Evolutionary conservation across 2,888 invertebrate genomes (phyloP), one percentile per base, ranked within the genome.

Genomic region (Panopea generosa): DNA sequence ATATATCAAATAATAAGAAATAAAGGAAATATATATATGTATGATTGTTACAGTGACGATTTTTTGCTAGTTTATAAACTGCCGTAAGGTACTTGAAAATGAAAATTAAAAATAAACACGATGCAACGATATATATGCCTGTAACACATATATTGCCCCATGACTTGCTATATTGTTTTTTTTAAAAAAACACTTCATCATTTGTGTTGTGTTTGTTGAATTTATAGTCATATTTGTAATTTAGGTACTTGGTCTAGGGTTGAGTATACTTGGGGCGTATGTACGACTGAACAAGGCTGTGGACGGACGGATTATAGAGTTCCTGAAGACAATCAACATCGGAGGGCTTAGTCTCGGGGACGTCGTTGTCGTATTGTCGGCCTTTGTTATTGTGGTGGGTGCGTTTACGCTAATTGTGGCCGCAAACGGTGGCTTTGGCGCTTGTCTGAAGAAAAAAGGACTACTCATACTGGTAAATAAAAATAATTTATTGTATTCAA

Each of bases 361-460:
- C 53, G 53, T 76, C 16, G 65, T 80, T 11, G 63, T 77, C 0
- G 80, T 67, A 1, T 20, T 80, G 38, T 76, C 80, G 43, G 77
- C 63, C 0, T 29, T 80, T 33, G 56, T 80, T 18, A 80, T 80
- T 16, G 67, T 72, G 4, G 65, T 77, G 4, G 80, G 80, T 20
- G 76, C 77, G n/a, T 76, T 80, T 24, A 80, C 80, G 1, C 14
- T 80, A 22, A 27, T 76, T 2, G 55, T 77, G 24, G 66, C 80
- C 3, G 76, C 67, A 27, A 62, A 71, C 60, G 80, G 80, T 7
- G 80, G 80, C 14, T 20, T 80, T n/a, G 80, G 80, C 3, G 80
- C 80, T 1, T 80, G 77, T 43, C 55, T 76, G 22, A 73, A 73
- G 29, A 77, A 76, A 27, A 77, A 70, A 57, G 65, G 73, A 14